These are phyloP conservation scores for Meiosimyza platycephala DNA, from an alignment of 2,888 invertebrate species.

Conservation along the genomic window DNA sequence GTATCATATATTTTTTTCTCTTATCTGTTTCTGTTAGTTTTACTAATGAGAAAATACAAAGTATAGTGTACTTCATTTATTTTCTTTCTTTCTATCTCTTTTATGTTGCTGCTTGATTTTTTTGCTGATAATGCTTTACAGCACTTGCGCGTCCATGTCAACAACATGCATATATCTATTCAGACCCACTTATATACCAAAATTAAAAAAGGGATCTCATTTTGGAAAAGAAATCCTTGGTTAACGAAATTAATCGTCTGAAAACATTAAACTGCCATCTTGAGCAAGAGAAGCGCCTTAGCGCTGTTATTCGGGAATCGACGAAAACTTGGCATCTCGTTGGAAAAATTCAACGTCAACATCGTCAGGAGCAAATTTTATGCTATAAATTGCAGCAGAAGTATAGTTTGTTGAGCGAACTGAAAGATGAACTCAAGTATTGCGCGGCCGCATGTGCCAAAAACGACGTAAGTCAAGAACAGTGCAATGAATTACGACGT, in stretches of 20 bases:
- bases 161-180: background rate
- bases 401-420: conserved; percentile 82
- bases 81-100: background rate
- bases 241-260: conserved; percentile 84
- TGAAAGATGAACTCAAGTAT: conserved; percentile 88
- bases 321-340: conserved; percentile 91
- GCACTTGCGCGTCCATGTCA: conserved; percentile 5
- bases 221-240: conserved; percentile 84
- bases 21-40: no score
- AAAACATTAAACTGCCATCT: conserved; percentile 85
- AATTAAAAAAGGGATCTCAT: conserved; percentile 73
- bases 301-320: conserved; percentile 76
- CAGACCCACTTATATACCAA: conserved; percentile 33
- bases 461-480: conserved; percentile 84
- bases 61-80: background rate
- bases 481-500: conserved; percentile 82
- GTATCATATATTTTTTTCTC: no score
- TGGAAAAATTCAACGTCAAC: conserved; percentile 77
- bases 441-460: conserved; percentile 86
- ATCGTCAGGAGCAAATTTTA: conserved; percentile 88
- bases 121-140: conserved; percentile 43
- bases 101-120: background rate
- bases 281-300: conserved; percentile 81
- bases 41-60: no score
- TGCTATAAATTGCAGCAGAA: conserved; percentile 91